phyloP scores from a whole-genome alignment of 2,797 vertebrate species.

The Atherinosoma microstoma region DNA sequence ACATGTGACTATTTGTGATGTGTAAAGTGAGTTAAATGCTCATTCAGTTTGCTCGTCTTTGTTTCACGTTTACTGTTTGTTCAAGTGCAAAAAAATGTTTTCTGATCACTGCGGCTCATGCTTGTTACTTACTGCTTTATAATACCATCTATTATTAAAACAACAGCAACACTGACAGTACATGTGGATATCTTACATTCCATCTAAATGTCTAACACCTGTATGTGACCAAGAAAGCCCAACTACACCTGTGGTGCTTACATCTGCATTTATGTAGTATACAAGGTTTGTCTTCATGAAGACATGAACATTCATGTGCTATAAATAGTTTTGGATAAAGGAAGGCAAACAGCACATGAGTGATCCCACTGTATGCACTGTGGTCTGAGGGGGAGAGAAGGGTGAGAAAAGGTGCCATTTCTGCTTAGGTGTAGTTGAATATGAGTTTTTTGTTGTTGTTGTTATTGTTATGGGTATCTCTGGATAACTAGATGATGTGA shows the following conservation, averaged over 20 bases:
- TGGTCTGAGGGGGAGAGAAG: not conserved
- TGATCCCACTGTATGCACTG: slow-evolving; percentile 15
- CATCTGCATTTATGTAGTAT: slow-evolving; percentile 32
- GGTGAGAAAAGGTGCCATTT: slow-evolving; percentile 24
- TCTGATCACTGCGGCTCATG: slow-evolving; percentile 56
- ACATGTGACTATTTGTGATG: slow-evolving; percentile 41
- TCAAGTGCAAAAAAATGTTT: slow-evolving; percentile 62
- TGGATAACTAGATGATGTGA: not conserved
- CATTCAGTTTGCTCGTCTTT: slow-evolving; percentile 19
- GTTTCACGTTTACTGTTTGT: slow-evolving; percentile 35
- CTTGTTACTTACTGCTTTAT: slow-evolving; percentile 42
- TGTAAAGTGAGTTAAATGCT: slow-evolving; percentile 23
- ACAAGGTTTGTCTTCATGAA: slow-evolving; percentile 48
- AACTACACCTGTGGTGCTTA: slow-evolving; percentile 28
- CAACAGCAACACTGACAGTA: slow-evolving; percentile 41
- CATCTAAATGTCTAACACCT: slow-evolving; percentile 29
- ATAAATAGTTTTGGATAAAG: slow-evolving; percentile 56
- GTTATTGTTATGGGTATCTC: not conserved
- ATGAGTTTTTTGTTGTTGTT: not conserved
- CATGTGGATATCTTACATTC: slow-evolving; percentile 56
- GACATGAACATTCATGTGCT: slow-evolving; percentile 55
- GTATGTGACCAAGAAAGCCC: slow-evolving; percentile 5
- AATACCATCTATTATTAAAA: slow-evolving; percentile 51
- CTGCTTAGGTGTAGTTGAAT: slow-evolving; percentile 13
- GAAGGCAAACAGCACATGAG: slow-evolving; percentile 52